phyloP scores from a whole-genome alignment of 2,888 invertebrate species.

The Seladonia tumulorum region DNA sequence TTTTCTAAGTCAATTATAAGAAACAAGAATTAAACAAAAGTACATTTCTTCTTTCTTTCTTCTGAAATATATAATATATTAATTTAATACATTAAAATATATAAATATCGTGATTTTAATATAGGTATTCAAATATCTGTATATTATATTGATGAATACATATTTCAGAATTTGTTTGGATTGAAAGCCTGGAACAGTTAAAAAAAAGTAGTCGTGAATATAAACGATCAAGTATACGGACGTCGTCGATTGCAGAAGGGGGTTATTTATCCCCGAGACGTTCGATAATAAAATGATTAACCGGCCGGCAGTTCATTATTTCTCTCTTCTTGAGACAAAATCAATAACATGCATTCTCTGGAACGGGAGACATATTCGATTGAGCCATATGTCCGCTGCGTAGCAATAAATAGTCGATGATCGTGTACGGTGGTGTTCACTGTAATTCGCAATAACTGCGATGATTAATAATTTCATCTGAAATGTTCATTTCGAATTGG shows the following conservation, averaged over 20 bases:
- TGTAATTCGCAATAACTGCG: not conserved
- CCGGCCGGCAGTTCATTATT: not conserved
- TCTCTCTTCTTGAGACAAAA: constrained; percentile 5
- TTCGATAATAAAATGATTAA: constrained; percentile 25
- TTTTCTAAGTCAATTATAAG: not conserved
- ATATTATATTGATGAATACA: no score
- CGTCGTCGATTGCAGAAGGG: no score
- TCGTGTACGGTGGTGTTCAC: not conserved
- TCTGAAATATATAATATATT: no score
- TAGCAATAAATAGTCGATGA: not conserved
- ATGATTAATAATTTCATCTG: not conserved
- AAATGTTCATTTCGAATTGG: not conserved
- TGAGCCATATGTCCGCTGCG: not conserved
- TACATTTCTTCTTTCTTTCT: not conserved
- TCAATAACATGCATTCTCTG: constrained; percentile 34
- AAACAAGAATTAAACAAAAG: not conserved
- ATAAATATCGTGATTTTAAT: no score
- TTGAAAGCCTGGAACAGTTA: not conserved
- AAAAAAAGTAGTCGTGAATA: not conserved
- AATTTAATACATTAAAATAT: no score
- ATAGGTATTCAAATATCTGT: no score
- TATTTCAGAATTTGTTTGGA: no score
- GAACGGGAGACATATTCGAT: not conserved
- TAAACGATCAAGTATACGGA: no score
- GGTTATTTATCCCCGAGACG: constrained; percentile 30